phyloP scores from a whole-genome alignment of 2,888 invertebrate genomes.

The Xanthorhoe spadicearia region DNA sequence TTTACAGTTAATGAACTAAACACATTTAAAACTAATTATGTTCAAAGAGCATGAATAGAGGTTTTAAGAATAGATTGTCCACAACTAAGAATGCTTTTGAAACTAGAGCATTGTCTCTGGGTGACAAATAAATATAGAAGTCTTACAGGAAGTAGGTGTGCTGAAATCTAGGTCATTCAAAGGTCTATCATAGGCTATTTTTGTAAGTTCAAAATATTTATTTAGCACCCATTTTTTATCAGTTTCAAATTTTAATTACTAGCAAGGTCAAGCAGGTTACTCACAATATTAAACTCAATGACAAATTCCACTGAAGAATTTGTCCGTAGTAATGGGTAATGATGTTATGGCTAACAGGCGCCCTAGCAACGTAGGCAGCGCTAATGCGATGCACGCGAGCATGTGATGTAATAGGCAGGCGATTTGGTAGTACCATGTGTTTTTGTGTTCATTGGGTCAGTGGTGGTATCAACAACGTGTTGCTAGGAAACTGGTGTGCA shows the following conservation, averaged over 20 bases:
- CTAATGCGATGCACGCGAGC: slow-evolving; percentile 60
- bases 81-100: slow-evolving; percentile 41
- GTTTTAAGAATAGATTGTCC: slow-evolving; percentile 35
- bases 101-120: slow-evolving; percentile 64
- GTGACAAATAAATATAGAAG: slow-evolving; percentile 72
- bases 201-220: slow-evolving; percentile 17
- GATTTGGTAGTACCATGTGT: slow-evolving; percentile 67
- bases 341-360: slow-evolving; percentile 62
- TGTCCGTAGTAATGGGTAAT: slow-evolving; percentile 45
- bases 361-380: slow-evolving; percentile 68
- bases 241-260: slow-evolving; percentile 24
- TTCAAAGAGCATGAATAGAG: slow-evolving; percentile 28
- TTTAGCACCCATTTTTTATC: slow-evolving; percentile 22
- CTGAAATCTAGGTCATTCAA: slow-evolving; percentile 71
- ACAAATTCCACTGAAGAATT: slow-evolving; percentile 47
- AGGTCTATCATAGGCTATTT: slow-evolving; percentile 62
- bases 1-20: not conserved
- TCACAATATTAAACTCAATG: slow-evolving; percentile 40
- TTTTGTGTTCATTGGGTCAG: slow-evolving; percentile 80
- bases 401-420: slow-evolving; percentile 77
- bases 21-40: not conserved
- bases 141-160: slow-evolving; percentile 66
- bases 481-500: slow-evolving; percentile 80
- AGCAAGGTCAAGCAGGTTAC: slow-evolving; percentile 41
- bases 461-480: slow-evolving; percentile 81